Base-by-base conservation (phyloP, 2,888 invertebrate species). In the Drosophila greeni region DNA sequence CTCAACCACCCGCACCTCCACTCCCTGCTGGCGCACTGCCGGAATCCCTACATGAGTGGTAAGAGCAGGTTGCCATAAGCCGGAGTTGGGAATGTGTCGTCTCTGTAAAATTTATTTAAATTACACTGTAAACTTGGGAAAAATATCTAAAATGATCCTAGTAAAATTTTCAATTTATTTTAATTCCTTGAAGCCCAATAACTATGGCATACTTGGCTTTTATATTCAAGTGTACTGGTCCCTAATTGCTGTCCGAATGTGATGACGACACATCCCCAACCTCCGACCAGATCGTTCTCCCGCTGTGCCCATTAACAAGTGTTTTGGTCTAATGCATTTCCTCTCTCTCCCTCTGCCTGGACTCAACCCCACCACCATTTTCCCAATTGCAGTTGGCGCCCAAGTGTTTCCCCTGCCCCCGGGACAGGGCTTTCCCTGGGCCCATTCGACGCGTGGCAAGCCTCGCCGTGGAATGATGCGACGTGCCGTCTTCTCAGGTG, bases 401-500 rank as follows among this genome's bases (percentile, higher is more conserved):
- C 92, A 92, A 88, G 92, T 92, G 37, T 92, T 92, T 74, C 92
- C 92, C 12, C 85, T 92, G 34, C 92, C 92, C 0, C 89, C 89
- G 34, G 92, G 92, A 1, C 89, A 89, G 82, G 89, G 89, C 0
- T 96, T 97, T 86, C 96, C 97, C 11, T 97, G 97, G 97, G 95
- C 96, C 39, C 95, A 95, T 85, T 95, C 95, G 87, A 94, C 95
- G 26, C 91, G 96, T 88, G 96, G 97, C 85, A 97, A 98, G 87
- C 98, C 98, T 0, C 92, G 98, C 0, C 91, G 98, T 7, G 98
- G 98, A 1, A 98, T 98, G 98, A 95, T 98, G 94, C 91, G 98
- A 39, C 91, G 99, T 37, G 98, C 99, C 0, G 99, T 99, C 39
- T 99, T 99, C 91, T 96, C 96, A 3, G 89, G 89, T 89, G 81